These are phyloP conservation scores for Doryteuthis pealeii DNA, from an alignment of 1,140 invertebrate genomes.

Conservation along the genomic window DNA sequence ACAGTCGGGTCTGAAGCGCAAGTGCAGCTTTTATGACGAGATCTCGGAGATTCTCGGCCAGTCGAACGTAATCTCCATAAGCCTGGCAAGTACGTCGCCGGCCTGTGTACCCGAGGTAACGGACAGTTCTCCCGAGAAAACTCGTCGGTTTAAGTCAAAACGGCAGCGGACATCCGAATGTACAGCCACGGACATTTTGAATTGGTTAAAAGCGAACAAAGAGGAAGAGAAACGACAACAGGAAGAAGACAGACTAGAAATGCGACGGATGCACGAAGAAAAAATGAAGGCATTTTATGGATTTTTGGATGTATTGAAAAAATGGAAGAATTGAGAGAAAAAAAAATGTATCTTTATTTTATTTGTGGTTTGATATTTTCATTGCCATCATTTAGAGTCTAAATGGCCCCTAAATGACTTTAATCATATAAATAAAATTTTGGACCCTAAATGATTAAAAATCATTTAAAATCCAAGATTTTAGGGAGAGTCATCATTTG, in stretches of 20 bases:
- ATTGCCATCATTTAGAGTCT: too few relatives aligned
- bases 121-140: not conserved
- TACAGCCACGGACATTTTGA: not conserved
- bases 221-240: not conserved
- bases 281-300: constrained; percentile 1
- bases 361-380: too few relatives aligned
- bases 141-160: not conserved
- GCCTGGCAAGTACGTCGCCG: not conserved
- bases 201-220: constrained; percentile 2
- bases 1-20: not conserved
- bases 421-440: too few relatives aligned
- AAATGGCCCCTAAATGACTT: too few relatives aligned
- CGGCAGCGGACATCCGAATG: not conserved
- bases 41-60: not conserved
- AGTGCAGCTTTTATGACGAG: constrained; percentile 1
- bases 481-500: too few relatives aligned
- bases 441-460: too few relatives aligned
- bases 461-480: too few relatives aligned
- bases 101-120: not conserved
- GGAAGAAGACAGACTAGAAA: not conserved
- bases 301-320: not conserved
- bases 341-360: too few relatives aligned
- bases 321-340: not conserved
- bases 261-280: not conserved
- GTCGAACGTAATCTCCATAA: not conserved